phyloP scores from a whole-genome alignment of 2,888 invertebrate species.

The Platycheirus rosarum region DNA sequence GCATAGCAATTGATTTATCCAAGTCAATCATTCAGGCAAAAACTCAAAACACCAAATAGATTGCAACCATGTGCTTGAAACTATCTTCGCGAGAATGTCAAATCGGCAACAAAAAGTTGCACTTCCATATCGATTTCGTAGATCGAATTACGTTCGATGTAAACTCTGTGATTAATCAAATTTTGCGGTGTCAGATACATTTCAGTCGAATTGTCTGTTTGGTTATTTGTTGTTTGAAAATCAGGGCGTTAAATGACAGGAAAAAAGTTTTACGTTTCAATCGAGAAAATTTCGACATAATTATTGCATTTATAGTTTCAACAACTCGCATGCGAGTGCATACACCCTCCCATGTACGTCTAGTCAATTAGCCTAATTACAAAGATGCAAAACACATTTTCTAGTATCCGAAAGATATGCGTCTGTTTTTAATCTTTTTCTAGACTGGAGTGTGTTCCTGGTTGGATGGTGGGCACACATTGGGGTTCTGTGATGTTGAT shows the following conservation, averaged over 20 bases:
- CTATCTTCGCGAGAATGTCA: neutral
- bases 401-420: conserved; percentile 37
- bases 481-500: conserved; percentile 44
- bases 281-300: conserved; percentile 22
- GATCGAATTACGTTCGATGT: conserved; percentile 30
- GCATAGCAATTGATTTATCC: neutral
- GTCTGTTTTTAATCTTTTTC: conserved; percentile 57
- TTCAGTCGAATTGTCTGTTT: conserved; percentile 9
- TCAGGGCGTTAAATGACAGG: conserved; percentile 4
- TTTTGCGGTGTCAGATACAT: conserved; percentile 2
- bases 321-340: neutral
- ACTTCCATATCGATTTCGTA: conserved; percentile 6
- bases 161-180: conserved; percentile 20
- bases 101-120: conserved; percentile 17
- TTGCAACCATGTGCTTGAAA: neutral
- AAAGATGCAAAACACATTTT: conserved; percentile 68
- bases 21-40: neutral
- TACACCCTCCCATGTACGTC: conserved; percentile 9
- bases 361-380: conserved; percentile 67
- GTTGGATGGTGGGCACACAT: conserved; percentile 11
- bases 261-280: conserved; percentile 30
- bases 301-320: neutral
- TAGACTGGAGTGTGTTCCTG: conserved; percentile 51
- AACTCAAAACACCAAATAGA: neutral
- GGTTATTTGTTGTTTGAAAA: neutral